phyloP scores from a whole-genome alignment of 2,113 vertebrate genomes.

The Neomonachus schauinslandi region DNA sequence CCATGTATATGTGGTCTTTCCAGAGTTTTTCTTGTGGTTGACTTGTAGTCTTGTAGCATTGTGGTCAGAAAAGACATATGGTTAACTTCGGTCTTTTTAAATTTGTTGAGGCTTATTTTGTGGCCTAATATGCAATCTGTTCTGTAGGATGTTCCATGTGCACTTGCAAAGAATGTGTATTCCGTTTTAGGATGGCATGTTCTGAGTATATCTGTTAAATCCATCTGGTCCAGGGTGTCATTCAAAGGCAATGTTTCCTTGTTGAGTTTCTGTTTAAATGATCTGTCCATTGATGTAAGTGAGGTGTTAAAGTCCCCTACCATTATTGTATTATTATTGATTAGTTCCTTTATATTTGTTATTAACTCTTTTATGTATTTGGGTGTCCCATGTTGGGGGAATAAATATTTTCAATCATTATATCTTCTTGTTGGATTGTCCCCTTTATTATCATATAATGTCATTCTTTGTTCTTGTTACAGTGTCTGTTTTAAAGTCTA shows the following conservation, averaged over 20 bases:
- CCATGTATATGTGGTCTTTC: neutral
- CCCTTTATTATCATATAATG: neutral
- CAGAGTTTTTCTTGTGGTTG: neutral
- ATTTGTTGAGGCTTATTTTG: neutral
- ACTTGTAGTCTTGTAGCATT: neutral
- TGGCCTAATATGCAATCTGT: neutral
- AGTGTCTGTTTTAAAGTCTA: neutral
- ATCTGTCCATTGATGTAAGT: neutral
- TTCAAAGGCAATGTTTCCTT: neutral
- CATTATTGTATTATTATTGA: neutral
- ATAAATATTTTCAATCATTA: neutral
- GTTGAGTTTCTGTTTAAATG: neutral
- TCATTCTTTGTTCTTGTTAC: neutral
- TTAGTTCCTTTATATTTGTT: neutral
- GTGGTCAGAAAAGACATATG: neutral
- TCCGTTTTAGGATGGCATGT: neutral
- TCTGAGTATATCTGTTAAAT: neutral
- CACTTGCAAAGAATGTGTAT: neutral
- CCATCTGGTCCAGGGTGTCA: neutral
- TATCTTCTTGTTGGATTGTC: neutral
- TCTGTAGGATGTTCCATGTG: neutral
- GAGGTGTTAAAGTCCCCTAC: neutral
- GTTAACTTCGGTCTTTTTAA: neutral
- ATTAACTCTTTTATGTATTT: neutral
- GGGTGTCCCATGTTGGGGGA: neutral